Conservation (phyloP, 2,888 invertebrate species). For the Keiferia lycopersicella region DNA sequence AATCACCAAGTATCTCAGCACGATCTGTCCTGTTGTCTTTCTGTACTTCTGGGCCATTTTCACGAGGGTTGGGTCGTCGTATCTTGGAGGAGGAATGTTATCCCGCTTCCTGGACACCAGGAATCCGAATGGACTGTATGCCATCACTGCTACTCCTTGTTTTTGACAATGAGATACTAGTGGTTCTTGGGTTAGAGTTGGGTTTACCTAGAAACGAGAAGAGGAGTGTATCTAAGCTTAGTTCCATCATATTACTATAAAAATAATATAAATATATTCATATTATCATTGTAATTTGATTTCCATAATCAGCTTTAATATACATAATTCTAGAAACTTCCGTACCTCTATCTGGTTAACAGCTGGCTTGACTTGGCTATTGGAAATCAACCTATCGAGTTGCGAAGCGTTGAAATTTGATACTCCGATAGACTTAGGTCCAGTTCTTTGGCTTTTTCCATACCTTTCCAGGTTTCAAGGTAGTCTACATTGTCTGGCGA, state of each 20-base stretch:
- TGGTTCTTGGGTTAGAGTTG: conserved; percentile 86
- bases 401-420: conserved; percentile 90
- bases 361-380: conserved; percentile 81
- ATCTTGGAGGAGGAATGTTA: conserved; percentile 64
- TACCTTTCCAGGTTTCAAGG: conserved; percentile 85
- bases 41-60: conserved; percentile 83
- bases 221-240: too few species aligned
- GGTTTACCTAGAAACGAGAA: conserved; percentile 70
- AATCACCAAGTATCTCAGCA: conserved; percentile 84
- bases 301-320: too few species aligned
- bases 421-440: conserved; percentile 88
- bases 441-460: conserved; percentile 85
- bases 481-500: conserved; percentile 80
- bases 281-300: too few species aligned
- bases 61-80: conserved; percentile 79
- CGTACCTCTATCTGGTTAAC: conserved; percentile 77
- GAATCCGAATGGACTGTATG: conserved; percentile 86
- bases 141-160: conserved; percentile 84
- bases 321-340: not conserved
- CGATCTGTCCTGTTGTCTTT: conserved; percentile 84
- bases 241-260: too few species aligned
- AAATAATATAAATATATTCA: too few species aligned
- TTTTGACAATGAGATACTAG: conserved; percentile 85
- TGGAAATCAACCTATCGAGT: conserved; percentile 82
- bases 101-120: conserved; percentile 50